Conservation (phyloP, 1,140 invertebrate genomes). For the Holcopasites calliopsidis region DNA sequence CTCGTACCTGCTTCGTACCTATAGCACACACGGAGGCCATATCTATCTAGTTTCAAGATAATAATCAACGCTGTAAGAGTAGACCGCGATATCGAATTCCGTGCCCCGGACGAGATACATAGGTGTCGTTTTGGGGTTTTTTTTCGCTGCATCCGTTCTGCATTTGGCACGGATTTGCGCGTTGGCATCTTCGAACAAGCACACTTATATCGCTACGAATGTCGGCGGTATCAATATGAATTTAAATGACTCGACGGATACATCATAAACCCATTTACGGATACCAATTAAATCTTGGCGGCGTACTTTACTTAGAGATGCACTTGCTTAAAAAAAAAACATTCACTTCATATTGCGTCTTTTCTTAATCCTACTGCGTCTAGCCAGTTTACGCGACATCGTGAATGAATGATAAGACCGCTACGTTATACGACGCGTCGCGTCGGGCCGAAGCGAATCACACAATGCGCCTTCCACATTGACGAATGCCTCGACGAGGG, state of each 20-base stretch:
- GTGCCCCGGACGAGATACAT: slow-evolving; percentile 40
- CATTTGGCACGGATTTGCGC: slow-evolving; percentile 7
- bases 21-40: slow-evolving; percentile 18
- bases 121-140: slow-evolving; percentile 39
- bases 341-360: not conserved
- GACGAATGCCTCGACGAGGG: slow-evolving; percentile 15
- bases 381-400: slow-evolving; percentile 18
- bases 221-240: not conserved
- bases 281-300: not conserved
- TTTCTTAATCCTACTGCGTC: not conserved
- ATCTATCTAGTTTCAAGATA: slow-evolving; percentile 43
- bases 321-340: too few species aligned
- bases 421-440: slow-evolving; percentile 15
- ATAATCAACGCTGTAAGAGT: slow-evolving; percentile 47
- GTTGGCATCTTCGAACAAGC: not conserved
- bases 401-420: slow-evolving; percentile 23
- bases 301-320: too few species aligned
- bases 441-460: slow-evolving; percentile 1
- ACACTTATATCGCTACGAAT: slow-evolving; percentile 13
- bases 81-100: slow-evolving; percentile 45
- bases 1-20: slow-evolving; percentile 26
- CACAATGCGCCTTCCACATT: slow-evolving; percentile 20
- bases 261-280: not conserved
- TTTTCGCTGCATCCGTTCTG: slow-evolving; percentile 33
- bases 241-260: slow-evolving; percentile 4